phyloP scores from a whole-genome alignment of 2,797 vertebrate species.

The Poliocrania exsul region DNA sequence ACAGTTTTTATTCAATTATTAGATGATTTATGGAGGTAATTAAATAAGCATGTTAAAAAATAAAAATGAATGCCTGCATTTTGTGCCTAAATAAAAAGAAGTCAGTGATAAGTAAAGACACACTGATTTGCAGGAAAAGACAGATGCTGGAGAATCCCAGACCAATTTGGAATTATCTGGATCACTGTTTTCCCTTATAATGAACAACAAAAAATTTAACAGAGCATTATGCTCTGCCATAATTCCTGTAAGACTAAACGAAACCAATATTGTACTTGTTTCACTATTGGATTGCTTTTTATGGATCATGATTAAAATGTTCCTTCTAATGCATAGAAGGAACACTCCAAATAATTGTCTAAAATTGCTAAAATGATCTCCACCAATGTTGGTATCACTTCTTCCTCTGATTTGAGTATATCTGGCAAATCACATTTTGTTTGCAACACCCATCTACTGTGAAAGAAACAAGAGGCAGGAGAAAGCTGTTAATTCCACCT shows the following conservation, averaged over 20 bases:
- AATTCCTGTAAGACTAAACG: not conserved
- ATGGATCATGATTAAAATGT: not conserved
- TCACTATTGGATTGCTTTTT: not conserved
- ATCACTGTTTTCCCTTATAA: not conserved
- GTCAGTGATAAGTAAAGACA: constrained; percentile 36
- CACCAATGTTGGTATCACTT: not conserved
- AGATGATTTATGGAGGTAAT: constrained; percentile 58
- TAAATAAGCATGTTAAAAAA: constrained; percentile 32
- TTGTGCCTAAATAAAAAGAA: constrained; percentile 34
- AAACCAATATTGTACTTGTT: not conserved
- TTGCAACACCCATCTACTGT: not conserved
- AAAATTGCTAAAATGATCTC: not conserved
- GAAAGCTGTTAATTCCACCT: not conserved
- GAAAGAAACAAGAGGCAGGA: constrained; percentile 12
- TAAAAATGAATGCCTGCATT: constrained; percentile 51
- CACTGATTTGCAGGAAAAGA: constrained; percentile 29
- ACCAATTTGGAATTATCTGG: not conserved
- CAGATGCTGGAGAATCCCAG: constrained; percentile 13
- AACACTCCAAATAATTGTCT: not conserved
- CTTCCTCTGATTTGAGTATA: not conserved
- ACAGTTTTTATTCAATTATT: constrained; percentile 33
- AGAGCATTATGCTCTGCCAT: not conserved
- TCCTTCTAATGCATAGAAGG: not conserved
- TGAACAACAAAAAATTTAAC: not conserved
- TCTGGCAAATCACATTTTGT: not conserved